A percentile compares a stretch with the other conserved stretches of the same genome.
Evolutionary conservation across 2,888 invertebrate species (phyloP).

Genomic region (Ormyrus pomaceus): DNA sequence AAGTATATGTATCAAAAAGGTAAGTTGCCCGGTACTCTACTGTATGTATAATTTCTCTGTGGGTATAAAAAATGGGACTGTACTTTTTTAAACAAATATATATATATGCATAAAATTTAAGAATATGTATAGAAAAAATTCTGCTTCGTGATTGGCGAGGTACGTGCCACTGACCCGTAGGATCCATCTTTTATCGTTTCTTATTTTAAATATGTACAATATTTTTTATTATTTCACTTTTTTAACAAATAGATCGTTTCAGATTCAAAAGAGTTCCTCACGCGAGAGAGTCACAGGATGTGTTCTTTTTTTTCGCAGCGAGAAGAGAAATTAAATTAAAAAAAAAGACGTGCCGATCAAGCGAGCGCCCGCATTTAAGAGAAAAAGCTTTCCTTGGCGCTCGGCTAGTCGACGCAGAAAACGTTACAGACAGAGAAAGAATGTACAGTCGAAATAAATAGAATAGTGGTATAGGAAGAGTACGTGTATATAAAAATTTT

Average conservation of each 20-base stretch:
- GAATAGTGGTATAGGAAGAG: conserved; percentile 32
- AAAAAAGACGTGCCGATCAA: conserved; percentile 19
- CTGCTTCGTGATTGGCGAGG: conserved; percentile 58
- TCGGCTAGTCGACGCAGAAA: conserved; percentile 24
- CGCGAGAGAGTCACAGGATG: conserved; percentile 42
- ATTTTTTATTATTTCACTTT: conserved; percentile 13
- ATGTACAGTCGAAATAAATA: conserved; percentile 42
- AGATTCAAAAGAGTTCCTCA: conserved; percentile 36
- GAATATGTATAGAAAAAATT: conserved; percentile 12
- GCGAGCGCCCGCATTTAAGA: conserved; percentile 5
- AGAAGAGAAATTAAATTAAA: conserved; percentile 25
- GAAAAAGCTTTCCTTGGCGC: conserved; percentile 13
- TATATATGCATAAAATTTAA: conserved; percentile 20
- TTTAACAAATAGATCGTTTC: conserved; percentile 46
- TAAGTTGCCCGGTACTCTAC: conserved; percentile 18
- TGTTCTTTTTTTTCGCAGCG: conserved; percentile 11
- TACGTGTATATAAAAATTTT: conserved; percentile 8
- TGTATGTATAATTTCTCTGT: conserved; percentile 19
- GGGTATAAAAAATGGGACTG: conserved; percentile 27
- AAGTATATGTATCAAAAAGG: conserved; percentile 11
- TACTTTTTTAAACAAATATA: conserved; percentile 32
- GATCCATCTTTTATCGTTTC: conserved; percentile 35
- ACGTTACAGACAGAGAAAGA: conserved; percentile 37
- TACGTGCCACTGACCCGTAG: conserved; percentile 61
- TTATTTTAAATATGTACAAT: conserved; percentile 47